A percentile compares a stretch with the other conserved stretches of the same genome.
Conservation (phyloP, 2,113 vertebrate genomes). For the Cryptoleucopteryx plumbea region DNA sequence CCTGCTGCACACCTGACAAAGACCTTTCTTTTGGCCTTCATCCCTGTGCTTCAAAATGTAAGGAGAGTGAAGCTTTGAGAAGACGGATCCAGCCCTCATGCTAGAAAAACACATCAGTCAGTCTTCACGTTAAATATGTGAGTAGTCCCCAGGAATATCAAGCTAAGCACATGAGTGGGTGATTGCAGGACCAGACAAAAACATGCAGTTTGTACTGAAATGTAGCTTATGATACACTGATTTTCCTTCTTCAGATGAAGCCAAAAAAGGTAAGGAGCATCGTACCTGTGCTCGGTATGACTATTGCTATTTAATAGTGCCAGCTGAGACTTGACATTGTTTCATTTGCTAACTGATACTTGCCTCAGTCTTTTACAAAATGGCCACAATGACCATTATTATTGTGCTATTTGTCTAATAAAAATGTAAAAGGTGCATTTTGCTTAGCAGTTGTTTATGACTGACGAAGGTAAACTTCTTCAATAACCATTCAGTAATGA, state of each 20-base stretch:
- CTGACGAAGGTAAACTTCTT: constrained; percentile 19
- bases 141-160: background rate
- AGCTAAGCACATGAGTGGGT: background rate
- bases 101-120: background rate
- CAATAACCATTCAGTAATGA: constrained; percentile 26
- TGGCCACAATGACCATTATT: background rate
- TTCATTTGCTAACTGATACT: background rate
- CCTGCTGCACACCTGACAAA: background rate
- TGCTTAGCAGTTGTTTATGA: constrained; percentile 17
- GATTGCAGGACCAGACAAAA: background rate
- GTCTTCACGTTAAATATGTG: background rate
- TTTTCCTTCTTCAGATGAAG: background rate
- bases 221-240: background rate
- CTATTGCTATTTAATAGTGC: background rate
- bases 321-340: background rate
- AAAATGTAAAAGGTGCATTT: background rate
- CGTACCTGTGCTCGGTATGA: background rate
- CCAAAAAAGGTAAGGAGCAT: background rate
- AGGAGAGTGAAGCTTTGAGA: background rate
- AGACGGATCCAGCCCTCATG: background rate
- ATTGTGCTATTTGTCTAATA: background rate
- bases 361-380: background rate
- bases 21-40: background rate
- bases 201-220: background rate
- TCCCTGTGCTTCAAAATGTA: background rate